A percentile compares a stretch with the other conserved stretches of the same genome.
Conservation (phyloP, 2,888 invertebrate species). For the Plusia festucae region DNA sequence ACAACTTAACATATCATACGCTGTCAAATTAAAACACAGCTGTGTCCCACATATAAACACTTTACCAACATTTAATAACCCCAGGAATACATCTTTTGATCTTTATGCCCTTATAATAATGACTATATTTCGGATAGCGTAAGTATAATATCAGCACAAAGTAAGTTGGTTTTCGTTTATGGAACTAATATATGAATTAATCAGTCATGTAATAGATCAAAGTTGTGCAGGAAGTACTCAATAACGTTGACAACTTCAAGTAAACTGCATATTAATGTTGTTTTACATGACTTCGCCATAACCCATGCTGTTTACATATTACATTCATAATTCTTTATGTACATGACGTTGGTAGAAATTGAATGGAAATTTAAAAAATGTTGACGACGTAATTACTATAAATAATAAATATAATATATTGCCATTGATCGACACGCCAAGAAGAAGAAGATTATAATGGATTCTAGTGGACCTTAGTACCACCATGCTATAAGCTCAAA, state of each 20-base stretch:
- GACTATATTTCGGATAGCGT: not conserved
- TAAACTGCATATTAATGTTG: constrained; percentile 40
- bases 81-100: not conserved
- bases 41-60: constrained; percentile 58
- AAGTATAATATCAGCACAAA: not conserved
- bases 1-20: constrained; percentile 61
- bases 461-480: too few species aligned
- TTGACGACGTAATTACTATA: too few species aligned
- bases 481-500: too few species aligned
- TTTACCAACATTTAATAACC: constrained; percentile 11
- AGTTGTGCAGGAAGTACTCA: constrained; percentile 49
- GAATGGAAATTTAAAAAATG: too few species aligned
- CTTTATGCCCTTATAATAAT: constrained; percentile 19
- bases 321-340: not conserved
- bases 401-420: too few species aligned
- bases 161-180: constrained; percentile 30
- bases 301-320: not conserved
- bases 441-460: too few species aligned
- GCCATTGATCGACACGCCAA: too few species aligned
- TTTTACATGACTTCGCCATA: constrained; percentile 30
- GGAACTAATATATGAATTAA: constrained; percentile 54
- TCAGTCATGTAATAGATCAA: constrained; percentile 50
- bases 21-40: constrained; percentile 65
- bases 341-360: not conserved
- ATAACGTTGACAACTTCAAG: constrained; percentile 52